Percentiles rank a stretch among this genome's conserved stretches.
These are phyloP conservation scores for Amblyornis subalaris DNA, from an alignment of 2,113 vertebrate genomes.

Conservation along the genomic window DNA sequence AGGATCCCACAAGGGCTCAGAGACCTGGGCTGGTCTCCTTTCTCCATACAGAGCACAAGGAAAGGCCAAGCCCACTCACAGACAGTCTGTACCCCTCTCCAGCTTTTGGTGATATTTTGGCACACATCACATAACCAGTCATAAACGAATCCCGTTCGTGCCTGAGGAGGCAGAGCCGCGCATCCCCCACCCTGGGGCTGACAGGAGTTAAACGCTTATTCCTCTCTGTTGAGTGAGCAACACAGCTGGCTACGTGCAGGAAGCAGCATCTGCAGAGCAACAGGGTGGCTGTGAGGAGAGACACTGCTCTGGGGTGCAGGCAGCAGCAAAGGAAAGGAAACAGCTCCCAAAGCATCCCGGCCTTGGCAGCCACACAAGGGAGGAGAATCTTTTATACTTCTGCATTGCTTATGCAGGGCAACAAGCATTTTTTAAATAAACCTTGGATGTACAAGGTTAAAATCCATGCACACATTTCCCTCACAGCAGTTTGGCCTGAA, in stretches of 20 bases:
- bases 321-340: not conserved
- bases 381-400: not conserved
- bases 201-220: not conserved
- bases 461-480: not conserved
- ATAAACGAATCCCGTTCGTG: fast-evolving
- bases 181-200: not conserved
- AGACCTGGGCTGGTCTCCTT: not conserved
- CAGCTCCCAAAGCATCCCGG: not conserved
- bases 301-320: not conserved
- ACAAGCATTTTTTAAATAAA: not conserved
- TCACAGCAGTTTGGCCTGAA: not conserved
- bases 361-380: not conserved
- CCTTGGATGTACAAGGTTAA: not conserved
- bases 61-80: not conserved
- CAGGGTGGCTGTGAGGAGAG: not conserved
- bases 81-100: not conserved
- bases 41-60: not conserved
- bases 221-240: not conserved
- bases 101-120: not conserved
- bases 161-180: not conserved
- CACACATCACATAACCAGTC: not conserved
- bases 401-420: not conserved
- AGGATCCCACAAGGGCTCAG: fast-evolving
- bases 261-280: conserved; percentile 1
- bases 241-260: not conserved